Conservation (phyloP, 2,113 vertebrate genomes). For the Myotis davidii region DNA sequence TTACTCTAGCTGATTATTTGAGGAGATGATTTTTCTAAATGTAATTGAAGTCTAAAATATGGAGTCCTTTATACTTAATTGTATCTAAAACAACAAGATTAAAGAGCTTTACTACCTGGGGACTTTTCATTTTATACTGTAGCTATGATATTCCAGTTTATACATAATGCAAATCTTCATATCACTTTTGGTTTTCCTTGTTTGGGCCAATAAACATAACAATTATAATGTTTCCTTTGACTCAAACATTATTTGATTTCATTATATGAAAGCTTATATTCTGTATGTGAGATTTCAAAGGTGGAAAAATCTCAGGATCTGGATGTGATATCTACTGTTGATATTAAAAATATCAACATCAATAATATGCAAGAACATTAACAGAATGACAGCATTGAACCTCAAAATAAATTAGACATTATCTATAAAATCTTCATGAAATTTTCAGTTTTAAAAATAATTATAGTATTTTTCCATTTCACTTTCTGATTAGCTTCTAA, state of each 20-base stretch:
- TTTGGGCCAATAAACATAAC: not conserved
- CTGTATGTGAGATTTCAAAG: not conserved
- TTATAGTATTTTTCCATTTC: not conserved
- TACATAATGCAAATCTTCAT: not conserved
- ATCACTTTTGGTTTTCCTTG: conserved; percentile 33
- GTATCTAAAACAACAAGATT: not conserved
- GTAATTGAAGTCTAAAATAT: not conserved
- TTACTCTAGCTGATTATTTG: not conserved
- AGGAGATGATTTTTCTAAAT: not conserved
- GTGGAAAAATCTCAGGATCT: not conserved
- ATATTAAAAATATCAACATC: conserved; percentile 4
- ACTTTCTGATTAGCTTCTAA: not conserved
- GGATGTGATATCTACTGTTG: not conserved
- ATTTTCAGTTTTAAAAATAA: conserved; percentile 7
- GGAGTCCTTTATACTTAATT: not conserved
- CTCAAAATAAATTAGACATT: not conserved
- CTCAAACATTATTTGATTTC: not conserved
- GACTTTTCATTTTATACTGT: not conserved
- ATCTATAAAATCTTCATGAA: not conserved
- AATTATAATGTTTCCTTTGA: conserved; percentile 1
- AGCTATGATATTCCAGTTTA: not conserved
- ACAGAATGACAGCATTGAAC: not conserved
- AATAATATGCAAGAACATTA: not conserved
- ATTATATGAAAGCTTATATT: not conserved
- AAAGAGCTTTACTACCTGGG: not conserved